phyloP scores from a whole-genome alignment of 92 coral and sea anemone species.

The Pocillopora grandis region DNA sequence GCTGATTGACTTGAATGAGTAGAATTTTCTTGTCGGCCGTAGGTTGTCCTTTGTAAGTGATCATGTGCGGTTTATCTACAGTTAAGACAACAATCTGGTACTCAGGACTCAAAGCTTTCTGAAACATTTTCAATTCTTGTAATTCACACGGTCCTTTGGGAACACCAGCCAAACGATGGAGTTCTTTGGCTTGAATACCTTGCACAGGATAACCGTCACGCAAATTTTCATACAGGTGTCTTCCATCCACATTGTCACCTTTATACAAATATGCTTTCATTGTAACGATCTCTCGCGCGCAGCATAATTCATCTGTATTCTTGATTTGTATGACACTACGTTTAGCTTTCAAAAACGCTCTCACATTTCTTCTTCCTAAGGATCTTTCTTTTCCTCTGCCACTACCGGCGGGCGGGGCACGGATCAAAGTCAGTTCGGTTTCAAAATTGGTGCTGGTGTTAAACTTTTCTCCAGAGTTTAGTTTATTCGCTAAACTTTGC shows the following conservation, averaged over 20 bases:
- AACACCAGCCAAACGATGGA: slow-evolving; percentile 26
- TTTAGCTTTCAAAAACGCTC: background rate
- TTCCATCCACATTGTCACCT: background rate
- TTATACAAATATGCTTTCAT: slow-evolving; percentile 9
- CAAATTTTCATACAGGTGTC: slow-evolving; percentile 8
- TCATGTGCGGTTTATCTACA: slow-evolving; percentile 1
- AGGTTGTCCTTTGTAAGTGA: slow-evolving; percentile 21
- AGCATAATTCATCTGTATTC: slow-evolving; percentile 25
- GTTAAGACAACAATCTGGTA: slow-evolving; percentile 25
- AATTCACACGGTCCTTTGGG: slow-evolving; percentile 14
- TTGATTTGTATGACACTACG: slow-evolving; percentile 1
- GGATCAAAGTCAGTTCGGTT: background rate
- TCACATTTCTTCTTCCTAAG: background rate
- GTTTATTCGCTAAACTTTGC: too few relatives aligned
- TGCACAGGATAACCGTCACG: slow-evolving; percentile 11
- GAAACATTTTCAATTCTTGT: background rate
- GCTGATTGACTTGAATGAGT: background rate
- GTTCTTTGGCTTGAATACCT: background rate
- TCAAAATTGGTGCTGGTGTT: background rate
- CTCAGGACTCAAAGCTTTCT: background rate
- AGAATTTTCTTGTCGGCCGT: slow-evolving; percentile 1
- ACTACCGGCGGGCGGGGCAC: background rate
- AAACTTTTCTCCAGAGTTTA: background rate
- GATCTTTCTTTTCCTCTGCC: background rate
- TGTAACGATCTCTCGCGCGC: slow-evolving; percentile 30